phyloP scores from a whole-genome alignment of 2,113 vertebrate genomes.

The Promerops cafer region DNA sequence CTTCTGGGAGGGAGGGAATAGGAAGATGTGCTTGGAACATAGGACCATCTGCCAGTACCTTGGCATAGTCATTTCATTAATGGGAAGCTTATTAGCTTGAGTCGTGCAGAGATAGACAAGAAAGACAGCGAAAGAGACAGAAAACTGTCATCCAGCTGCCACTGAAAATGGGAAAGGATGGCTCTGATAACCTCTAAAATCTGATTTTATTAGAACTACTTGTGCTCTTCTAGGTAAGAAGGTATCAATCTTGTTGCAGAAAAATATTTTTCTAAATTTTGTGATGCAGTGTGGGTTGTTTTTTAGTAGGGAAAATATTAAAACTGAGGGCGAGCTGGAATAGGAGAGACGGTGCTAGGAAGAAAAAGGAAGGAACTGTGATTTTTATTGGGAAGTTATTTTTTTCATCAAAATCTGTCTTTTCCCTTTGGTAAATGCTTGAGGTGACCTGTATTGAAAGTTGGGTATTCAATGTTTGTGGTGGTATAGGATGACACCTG shows the following conservation, averaged over 20 bases:
- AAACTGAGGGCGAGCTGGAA: not conserved
- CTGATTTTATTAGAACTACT: not conserved
- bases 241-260: not conserved
- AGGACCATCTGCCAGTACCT: constrained; percentile 52
- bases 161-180: not conserved
- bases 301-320: not conserved
- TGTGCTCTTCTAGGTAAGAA: not conserved
- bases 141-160: not conserved
- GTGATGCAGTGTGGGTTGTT: not conserved
- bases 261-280: not conserved
- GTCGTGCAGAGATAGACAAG: constrained; percentile 3
- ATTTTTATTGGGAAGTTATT: not conserved
- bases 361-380: not conserved
- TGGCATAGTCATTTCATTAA: constrained; percentile 42
- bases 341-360: not conserved
- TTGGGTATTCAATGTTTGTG: not conserved
- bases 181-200: not conserved
- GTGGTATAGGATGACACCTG: not conserved
- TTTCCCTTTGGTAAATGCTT: not conserved
- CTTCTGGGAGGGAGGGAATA: constrained; percentile 45
- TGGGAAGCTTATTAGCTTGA: constrained; percentile 22
- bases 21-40: constrained; percentile 8
- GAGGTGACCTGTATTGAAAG: not conserved
- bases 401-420: not conserved
- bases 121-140: not conserved